Evolutionary conservation across 1,140 invertebrate species (phyloP).

Genomic region (Drosophila bipectinata): DNA sequence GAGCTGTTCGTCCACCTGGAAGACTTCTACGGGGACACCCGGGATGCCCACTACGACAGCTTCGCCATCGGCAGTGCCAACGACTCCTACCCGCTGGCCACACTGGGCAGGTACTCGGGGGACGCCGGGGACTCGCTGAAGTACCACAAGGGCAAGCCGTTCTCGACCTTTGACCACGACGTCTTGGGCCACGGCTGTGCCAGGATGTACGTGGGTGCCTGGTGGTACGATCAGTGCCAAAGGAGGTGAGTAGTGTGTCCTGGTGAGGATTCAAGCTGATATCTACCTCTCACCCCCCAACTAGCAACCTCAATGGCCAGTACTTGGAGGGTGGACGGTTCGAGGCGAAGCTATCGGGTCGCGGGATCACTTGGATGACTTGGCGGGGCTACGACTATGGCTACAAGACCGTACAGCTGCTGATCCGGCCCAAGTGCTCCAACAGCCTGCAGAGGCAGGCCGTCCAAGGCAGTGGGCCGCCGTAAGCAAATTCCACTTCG

Average conservation of each 20-base stretch:
- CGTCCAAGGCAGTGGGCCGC: not conserved
- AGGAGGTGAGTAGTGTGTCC: slow-evolving; percentile 45
- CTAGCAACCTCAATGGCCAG: slow-evolving; percentile 66
- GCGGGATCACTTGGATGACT: slow-evolving; percentile 68
- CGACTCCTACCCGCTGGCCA: slow-evolving; percentile 87
- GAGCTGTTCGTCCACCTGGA: slow-evolving; percentile 87
- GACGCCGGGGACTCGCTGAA: slow-evolving; percentile 62
- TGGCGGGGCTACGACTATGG: slow-evolving; percentile 72
- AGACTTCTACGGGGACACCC: slow-evolving; percentile 85
- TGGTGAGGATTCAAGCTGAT: no score
- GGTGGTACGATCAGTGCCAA: slow-evolving; percentile 86
- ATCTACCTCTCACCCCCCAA: not conserved
- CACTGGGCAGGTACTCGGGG: slow-evolving; percentile 85
- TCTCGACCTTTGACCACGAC: slow-evolving; percentile 84
- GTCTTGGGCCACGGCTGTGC: slow-evolving; percentile 88
- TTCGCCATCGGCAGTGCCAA: slow-evolving; percentile 87
- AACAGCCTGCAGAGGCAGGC: slow-evolving; percentile 32
- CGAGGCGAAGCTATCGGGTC: slow-evolving; percentile 56
- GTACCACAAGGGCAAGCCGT: slow-evolving; percentile 58
- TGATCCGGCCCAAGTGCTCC: slow-evolving; percentile 68
- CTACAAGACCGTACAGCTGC: slow-evolving; percentile 65
- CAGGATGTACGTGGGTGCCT: slow-evolving; percentile 86
- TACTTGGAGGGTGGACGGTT: slow-evolving; percentile 56
- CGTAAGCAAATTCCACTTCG: slow-evolving; percentile 1
- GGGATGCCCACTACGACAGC: slow-evolving; percentile 87